Conservation (phyloP, 1,140 invertebrate genomes). For the Drosophila subobscura region DNA sequence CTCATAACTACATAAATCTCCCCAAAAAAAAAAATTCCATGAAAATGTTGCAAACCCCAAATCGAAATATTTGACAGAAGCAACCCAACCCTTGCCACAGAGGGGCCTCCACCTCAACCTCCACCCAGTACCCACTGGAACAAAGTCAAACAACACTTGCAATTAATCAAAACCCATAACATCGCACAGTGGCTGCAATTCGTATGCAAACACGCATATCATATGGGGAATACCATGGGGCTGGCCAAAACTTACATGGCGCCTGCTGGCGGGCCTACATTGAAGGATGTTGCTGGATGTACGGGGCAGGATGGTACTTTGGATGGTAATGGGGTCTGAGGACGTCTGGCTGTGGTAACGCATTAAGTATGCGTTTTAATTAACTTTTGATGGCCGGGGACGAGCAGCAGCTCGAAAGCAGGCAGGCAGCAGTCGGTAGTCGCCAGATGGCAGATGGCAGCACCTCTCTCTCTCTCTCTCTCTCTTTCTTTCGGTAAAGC, state of each 20-base stretch:
- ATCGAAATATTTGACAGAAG: constrained; percentile 14
- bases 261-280: neutral
- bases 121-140: neutral
- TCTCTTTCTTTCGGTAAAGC: neutral
- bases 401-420: constrained; percentile 21
- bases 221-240: constrained; percentile 30
- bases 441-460: constrained; percentile 10
- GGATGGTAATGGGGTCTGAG: neutral
- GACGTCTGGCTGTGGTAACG: constrained; percentile 32
- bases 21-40: too few relatives aligned
- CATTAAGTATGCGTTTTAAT: constrained; percentile 76
- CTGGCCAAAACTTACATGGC: constrained; percentile 12
- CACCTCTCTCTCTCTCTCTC: too few relatives aligned
- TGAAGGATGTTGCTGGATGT: neutral
- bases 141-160: constrained; percentile 59
- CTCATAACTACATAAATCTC: too few relatives aligned
- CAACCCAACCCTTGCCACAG: neutral
- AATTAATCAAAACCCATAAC: constrained; percentile 66
- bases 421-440: constrained; percentile 6
- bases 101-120: neutral
- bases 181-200: constrained; percentile 53
- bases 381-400: constrained; percentile 66
- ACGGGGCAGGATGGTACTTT: too few relatives aligned
- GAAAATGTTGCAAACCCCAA: too few relatives aligned
- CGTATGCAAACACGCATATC: constrained; percentile 48